Evolutionary conservation across 1,140 invertebrate species (phyloP), one percentile per base, ranked within the genome.

Genomic region (Camponotus pennsylvanicus): DNA sequence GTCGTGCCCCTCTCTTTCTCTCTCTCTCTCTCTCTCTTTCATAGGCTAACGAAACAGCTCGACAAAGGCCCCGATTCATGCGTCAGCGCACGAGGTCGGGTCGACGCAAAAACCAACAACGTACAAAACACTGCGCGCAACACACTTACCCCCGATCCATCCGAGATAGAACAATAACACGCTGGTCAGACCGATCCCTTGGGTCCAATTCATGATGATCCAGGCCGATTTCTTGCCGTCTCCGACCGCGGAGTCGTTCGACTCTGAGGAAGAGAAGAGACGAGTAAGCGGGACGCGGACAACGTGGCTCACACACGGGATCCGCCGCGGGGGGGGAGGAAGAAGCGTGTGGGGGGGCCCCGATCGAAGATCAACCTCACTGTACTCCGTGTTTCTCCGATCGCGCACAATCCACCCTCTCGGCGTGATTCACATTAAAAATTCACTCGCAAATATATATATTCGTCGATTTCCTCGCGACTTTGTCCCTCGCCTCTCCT

Each of bases 191-290:
- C 88, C 85, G 13, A 89, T 70, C 49, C 49, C 49, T 15, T 66
- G 76, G 21, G 40, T 86, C 88, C 88, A 83, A 66, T 89, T 78
- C 88, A 89, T 89, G 88, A 32, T 87, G 88, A 45, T 83, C 45
- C 59, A 32, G 13, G 18, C 40, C 15, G 79, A 83, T 63, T 83
- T 73, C 69, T 83, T 61, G 69, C 40, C 55, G 55, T 21, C 71
- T 75, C 55, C 37, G 55, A 59, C 34, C 27, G 64, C 45, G 27
- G 49, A 59, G 34, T 73, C 55, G 40, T 61, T 73, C 79, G 49
- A 73, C 40, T 83, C 55, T 18, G 55, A 45, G 52, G 18, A 37
- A n/a, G 52, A 82, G 21, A 21, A n/a, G 52, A 45, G 45, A 40
- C 34, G n/a, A 15, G 1, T 45, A 9, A 21, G 61, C 15, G 21